Evolutionary conservation across 2,888 invertebrate genomes (phyloP), one percentile per base, ranked within the genome.

Genomic region (Apomyelois bistriatella): DNA sequence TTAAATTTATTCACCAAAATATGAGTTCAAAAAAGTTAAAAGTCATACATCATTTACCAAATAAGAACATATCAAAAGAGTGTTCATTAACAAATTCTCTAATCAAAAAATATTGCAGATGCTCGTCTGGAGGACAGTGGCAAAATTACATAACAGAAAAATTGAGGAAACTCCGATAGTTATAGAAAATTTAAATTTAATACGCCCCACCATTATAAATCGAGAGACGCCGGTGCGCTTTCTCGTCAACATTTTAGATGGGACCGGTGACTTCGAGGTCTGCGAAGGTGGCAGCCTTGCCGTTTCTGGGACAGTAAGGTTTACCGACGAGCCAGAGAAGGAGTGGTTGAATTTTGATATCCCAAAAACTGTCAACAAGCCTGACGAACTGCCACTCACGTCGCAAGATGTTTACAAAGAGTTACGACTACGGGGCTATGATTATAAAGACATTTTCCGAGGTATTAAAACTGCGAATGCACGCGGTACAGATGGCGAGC

Each of bases 201-300:
- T 95, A 69, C 93, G 98, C 51, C 99, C 99, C 3, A 99, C 99
- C 3, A 97, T 98, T 63, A 92, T 99, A 82, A 96, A 96, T 16
- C 96, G 96, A 74, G 95, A 96, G 58, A 94, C 92, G 5, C 86
- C 93, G 0, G 94, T 96, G 40, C 95, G 95, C 67, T 96, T 98
- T 77, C 90, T 95, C 17, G 91, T 98, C 40, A 96, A 95, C 76
- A 93, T 97, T 62, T 95, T 97, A 65, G 95, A 95, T 67, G 95
- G 95, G 42, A 93, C 93, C 37, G 88, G 97, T 17, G 94, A 95
- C 61, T 99, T 98, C 89, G 97, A 98, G 79, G 94, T 99, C 55
- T 94, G 95, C 72, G 98, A 98, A 88, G 94, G 95, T 54, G 97
- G 96, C 32, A 93, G 94, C 38, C 92, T 97, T 10, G 95, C 94